Percentiles rank a stretch among this genome's conserved stretches.
These are phyloP conservation scores for Dicrostonyx torquatus DNA, from an alignment of 2,797 vertebrate species.

Conservation along the genomic window DNA sequence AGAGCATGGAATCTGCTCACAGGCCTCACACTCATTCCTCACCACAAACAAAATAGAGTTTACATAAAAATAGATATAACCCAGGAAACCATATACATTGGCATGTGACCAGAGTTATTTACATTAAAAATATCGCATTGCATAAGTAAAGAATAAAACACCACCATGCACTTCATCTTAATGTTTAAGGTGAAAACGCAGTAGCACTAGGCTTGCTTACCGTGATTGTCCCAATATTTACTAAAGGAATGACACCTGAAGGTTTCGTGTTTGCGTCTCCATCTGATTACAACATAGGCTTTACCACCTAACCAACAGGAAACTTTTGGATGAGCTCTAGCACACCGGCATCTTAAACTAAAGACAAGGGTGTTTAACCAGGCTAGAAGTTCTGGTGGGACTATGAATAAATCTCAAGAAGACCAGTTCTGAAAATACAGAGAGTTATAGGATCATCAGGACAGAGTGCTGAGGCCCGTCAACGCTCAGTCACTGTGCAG, in stretches of 20 bases:
- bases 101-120: conserved; percentile 78
- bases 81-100: conserved; percentile 65
- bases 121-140: conserved; percentile 81
- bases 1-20: conserved; percentile 63
- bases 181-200: conserved; percentile 79
- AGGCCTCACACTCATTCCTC: conserved; percentile 64
- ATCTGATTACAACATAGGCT: conserved; percentile 68
- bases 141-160: conserved; percentile 83
- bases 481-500: conserved; percentile 84
- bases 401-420: conserved; percentile 80
- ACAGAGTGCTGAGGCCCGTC: conserved; percentile 80
- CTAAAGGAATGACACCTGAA: conserved; percentile 67
- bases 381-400: conserved; percentile 80
- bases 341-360: conserved; percentile 79
- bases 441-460: conserved; percentile 80
- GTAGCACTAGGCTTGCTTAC: conserved; percentile 79
- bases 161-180: conserved; percentile 83
- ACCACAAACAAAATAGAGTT: conserved; percentile 72
- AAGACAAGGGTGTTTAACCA: conserved; percentile 76
- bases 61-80: conserved; percentile 82
- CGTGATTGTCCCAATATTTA: conserved; percentile 79
- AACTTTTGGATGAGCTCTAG: conserved; percentile 79
- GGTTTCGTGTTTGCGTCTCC: conserved; percentile 58
- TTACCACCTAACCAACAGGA: conserved; percentile 77
- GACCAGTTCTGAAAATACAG: conserved; percentile 83